Evolutionary conservation across 2,113 vertebrate genomes (phyloP), one percentile per base, ranked within the genome.

Genomic region (Thamnaconus septentrionalis): DNA sequence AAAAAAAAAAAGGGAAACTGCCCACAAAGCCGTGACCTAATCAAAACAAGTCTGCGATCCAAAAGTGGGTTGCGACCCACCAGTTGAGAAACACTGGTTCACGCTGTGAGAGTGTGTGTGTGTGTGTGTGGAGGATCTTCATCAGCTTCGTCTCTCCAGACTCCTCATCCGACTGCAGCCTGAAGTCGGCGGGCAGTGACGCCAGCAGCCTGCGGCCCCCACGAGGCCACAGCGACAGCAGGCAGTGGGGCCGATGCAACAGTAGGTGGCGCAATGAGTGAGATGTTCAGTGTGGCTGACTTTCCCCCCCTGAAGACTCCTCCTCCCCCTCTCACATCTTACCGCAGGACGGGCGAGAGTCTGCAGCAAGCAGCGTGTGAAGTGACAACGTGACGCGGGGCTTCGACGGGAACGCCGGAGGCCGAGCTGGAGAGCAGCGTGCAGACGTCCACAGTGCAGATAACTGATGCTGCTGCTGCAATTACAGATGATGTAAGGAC

Each of bases 121-220:
- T n/a, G n/a, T n/a, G n/a, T 49, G n/a, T 50, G 18, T 31, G 18
- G 18, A 31, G 18, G 18, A 31, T 53, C 12, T 39, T 8, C 3
- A 3, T 2, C 54, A 3, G 51, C 39, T 41, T 7, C 43, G 7
- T 64, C 12, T 46, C 10, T 64, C n/a, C 76, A 90, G 90, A 69
- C 5, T 75, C 76, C 0, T 70, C 81, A 3, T 70, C 68, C 4
- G 48, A 53, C 58, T 49, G 41, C 69, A 84, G 82, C 4, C 7
- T 68, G 41, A 75, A 5, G 56, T 79, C 86, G 52, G 63, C 50
- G 8, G 76, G 62, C 65, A 76, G 59, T 5, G 72, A 59, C n/a
- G n/a, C 5, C 31, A 67, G 66, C 65, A 59, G 7, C 47, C 50
- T 5, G 50, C 69, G 40, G 59, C 18, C 54, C 5, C 71, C 71